Percentiles rank a stretch among this genome's conserved stretches.
phyloP scores from a whole-genome alignment of 2,888 invertebrate genomes.

The Auanema freiburgensis region DNA sequence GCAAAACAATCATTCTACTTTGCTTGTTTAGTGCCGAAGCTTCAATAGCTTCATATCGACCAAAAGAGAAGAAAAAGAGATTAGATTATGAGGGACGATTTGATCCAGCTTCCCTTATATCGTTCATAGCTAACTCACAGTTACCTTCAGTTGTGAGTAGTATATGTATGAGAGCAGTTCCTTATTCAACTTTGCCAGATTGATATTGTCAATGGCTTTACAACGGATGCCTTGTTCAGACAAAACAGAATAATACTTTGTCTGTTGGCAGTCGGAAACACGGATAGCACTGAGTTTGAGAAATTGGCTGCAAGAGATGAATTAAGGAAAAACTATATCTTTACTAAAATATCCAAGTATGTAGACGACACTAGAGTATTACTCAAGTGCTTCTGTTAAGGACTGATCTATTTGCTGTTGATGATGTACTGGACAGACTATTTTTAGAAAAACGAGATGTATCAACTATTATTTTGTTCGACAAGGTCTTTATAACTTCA shows the following conservation, averaged over 20 bases:
- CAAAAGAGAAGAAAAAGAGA: constrained; percentile 45
- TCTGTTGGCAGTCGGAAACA: constrained; percentile 18
- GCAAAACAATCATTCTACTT: constrained; percentile 1
- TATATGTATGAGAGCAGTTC: constrained; percentile 10
- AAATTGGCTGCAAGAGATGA: constrained; percentile 36
- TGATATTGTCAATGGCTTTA: constrained; percentile 53
- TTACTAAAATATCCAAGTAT: constrained; percentile 26
- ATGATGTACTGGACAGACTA: constrained; percentile 6
- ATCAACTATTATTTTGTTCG: constrained; percentile 16
- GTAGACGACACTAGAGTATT: not conserved
- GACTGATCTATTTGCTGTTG: not conserved
- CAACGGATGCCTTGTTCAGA: constrained; percentile 49
- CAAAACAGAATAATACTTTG: constrained; percentile 37
- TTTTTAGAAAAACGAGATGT: not conserved
- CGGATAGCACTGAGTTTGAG: constrained; percentile 21
- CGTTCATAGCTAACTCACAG: constrained; percentile 46
- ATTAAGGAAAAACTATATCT: constrained; percentile 27
- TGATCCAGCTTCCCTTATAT: constrained; percentile 47
- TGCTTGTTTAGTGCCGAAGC: constrained; percentile 19
- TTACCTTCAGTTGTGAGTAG: constrained; percentile 46
- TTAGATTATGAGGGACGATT: constrained; percentile 45
- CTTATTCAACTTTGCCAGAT: constrained; percentile 29
- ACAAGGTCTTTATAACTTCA: constrained; percentile 11
- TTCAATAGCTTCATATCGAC: constrained; percentile 47
- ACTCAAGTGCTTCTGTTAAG: not conserved